A percentile compares a stretch with the other conserved stretches of the same genome.
These are phyloP conservation scores for Glyphotaelius pellucidus DNA, from an alignment of 2,888 invertebrate species.

Conservation along the genomic window DNA sequence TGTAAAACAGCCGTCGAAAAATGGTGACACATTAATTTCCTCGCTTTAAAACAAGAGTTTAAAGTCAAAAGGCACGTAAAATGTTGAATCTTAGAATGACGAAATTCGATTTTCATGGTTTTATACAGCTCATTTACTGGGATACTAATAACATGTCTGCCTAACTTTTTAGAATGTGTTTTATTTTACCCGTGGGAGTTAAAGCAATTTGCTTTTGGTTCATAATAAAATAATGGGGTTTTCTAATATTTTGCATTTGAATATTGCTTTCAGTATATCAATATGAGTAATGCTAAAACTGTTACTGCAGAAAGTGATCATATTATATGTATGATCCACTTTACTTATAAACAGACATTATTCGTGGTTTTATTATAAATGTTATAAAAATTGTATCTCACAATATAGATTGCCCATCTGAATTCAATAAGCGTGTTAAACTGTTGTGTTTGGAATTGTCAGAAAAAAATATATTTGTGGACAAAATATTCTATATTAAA, in stretches of 20 bases:
- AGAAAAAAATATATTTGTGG: no score
- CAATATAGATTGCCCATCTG: no score
- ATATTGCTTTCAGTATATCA: neutral
- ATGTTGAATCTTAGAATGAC: neutral
- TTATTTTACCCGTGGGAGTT: neutral
- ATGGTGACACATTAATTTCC: slow-evolving; percentile 2
- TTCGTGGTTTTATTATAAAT: no score
- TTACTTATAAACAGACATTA: no score
- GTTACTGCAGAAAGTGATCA: no score
- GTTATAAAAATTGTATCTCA: no score
- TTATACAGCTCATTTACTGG: neutral
- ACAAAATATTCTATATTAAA: no score
- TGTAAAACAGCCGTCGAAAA: neutral
- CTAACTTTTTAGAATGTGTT: neutral
- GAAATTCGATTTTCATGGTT: neutral
- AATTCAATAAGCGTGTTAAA: no score
- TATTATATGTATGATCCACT: no score
- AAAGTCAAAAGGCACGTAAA: neutral
- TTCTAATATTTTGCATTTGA: neutral
- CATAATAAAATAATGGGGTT: neutral
- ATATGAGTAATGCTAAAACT: no score
- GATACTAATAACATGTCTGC: neutral
- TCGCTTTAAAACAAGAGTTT: neutral
- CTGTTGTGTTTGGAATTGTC: no score
- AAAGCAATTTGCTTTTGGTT: neutral